Conservation (phyloP, 2,797 vertebrate species). For the Oryzias sinensis region DNA sequence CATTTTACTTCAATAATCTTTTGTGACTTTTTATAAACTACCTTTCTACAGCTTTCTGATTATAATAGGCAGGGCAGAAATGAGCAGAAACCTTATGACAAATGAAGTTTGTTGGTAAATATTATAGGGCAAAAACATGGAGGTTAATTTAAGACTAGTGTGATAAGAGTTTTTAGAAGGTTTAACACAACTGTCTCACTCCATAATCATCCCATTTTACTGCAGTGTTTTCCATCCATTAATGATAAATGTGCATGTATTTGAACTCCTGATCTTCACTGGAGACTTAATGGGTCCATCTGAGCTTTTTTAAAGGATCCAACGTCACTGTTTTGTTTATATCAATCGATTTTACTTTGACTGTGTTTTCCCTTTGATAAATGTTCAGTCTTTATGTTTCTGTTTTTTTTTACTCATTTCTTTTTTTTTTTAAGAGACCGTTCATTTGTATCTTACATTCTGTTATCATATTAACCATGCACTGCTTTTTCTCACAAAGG, state of each 20-base stretch:
- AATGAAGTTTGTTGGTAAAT: no score
- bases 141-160: no score
- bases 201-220: conserved; percentile 9
- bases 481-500: neutral
- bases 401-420: neutral
- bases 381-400: neutral
- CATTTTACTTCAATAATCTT: no score
- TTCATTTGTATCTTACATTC: neutral
- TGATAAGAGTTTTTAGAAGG: no score
- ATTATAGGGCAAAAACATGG: no score
- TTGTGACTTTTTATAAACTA: no score
- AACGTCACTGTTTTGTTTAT: conserved; percentile 27
- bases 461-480: neutral
- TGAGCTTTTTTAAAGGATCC: conserved; percentile 14
- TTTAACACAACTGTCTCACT: neutral
- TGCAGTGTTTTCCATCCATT: neutral
- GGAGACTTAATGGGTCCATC: conserved; percentile 10
- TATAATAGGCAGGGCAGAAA: no score
- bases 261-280: conserved; percentile 9
- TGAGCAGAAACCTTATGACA: no score
- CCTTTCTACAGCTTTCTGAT: no score
- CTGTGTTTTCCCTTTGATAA: neutral
- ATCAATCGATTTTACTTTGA: conserved; percentile 22
- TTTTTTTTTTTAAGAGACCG: neutral
- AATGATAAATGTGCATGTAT: conserved; percentile 14